Evolutionary conservation across 2,888 invertebrate genomes (phyloP).

Genomic region (Cartodere bifasciata): DNA sequence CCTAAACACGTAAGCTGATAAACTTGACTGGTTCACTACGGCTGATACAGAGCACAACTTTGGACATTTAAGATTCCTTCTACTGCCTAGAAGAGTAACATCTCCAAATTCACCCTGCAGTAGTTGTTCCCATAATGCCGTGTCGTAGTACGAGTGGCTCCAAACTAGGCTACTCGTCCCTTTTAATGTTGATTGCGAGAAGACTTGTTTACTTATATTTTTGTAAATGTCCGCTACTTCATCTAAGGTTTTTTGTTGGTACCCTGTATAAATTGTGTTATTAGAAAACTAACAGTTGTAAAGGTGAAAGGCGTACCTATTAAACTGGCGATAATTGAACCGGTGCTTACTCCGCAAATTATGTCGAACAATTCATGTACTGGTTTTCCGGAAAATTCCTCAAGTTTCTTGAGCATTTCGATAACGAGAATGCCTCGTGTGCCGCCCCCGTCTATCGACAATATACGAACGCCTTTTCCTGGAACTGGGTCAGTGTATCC

Average conservation of each 20-base stretch:
- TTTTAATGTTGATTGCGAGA: constrained; percentile 48
- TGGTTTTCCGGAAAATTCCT: constrained; percentile 51
- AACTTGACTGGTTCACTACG: constrained; percentile 58
- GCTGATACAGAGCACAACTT: constrained; percentile 59
- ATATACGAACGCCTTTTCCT: constrained; percentile 62
- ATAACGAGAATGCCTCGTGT: constrained; percentile 77
- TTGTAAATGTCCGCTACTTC: constrained; percentile 49
- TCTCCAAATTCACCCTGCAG: constrained; percentile 54
- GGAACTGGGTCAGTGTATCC: constrained; percentile 58
- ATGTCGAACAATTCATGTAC: constrained; percentile 77
- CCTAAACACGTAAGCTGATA: constrained; percentile 71
- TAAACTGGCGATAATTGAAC: constrained; percentile 66
- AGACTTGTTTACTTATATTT: constrained; percentile 48
- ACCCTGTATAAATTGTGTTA: constrained; percentile 31
- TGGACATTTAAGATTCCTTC: constrained; percentile 40
- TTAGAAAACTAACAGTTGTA: constrained; percentile 4
- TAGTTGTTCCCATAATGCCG: constrained; percentile 67
- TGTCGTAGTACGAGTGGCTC: constrained; percentile 82
- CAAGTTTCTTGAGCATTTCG: constrained; percentile 66
- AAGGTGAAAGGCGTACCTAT: constrained; percentile 48
- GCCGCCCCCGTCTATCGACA: constrained; percentile 86
- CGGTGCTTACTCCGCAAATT: constrained; percentile 73
- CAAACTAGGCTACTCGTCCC: constrained; percentile 70
- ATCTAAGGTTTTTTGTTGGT: constrained; percentile 43
- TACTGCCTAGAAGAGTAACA: constrained; percentile 45